Evolutionary conservation across 2,797 vertebrate species (phyloP), one percentile per base, ranked within the genome.

Genomic region (Chelmon rostratus): DNA sequence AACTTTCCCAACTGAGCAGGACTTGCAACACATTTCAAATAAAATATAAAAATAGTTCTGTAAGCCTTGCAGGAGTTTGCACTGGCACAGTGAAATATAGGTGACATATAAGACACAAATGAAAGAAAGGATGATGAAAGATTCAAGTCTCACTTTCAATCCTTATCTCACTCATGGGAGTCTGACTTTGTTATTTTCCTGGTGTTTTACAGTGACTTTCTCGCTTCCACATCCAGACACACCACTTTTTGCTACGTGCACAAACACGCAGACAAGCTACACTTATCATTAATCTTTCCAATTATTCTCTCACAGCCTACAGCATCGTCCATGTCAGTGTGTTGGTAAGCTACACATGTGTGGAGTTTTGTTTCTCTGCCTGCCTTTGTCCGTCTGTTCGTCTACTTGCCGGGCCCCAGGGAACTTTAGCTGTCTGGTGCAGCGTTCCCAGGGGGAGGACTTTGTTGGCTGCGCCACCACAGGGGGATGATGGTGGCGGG

Each of bases 341-440:
- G 69, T 83, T 35, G 66, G 52, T 78, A 33, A 53, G 31, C 61
- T 66, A 61, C 75, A 78, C 56, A 61, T 56, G 65, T 83, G 83
- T 84, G 73, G 71, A 61, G 28, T 50, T 86, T 76, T 64, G 58
- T 76, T 78, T 78, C 65, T 66, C 70, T 37, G 46, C 82, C 68
- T 75, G 40, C 87, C 79, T 90, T 79, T 86, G 86, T 90, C 81
- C 72, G 78, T 89, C 86, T 92, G 89, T 88, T 76, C 58, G 61
- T 91, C 88, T 92, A 75, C 88, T 87, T 44, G 31, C 76, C 23
- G 68, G 84, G 84, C 89, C 86, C 78, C 69, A 46, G 88, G 90
- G 93, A 92, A 88, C 91, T 68, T 78, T 40, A 68, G 78, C 87
- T 94, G 93, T 94, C 93, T 94, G 89, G 89, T 83, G 83, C 76